Percentiles rank a stretch among this genome's conserved stretches.
Evolutionary conservation across 1,140 invertebrate genomes (phyloP).

Genomic region (Drosophila nigromelanica): DNA sequence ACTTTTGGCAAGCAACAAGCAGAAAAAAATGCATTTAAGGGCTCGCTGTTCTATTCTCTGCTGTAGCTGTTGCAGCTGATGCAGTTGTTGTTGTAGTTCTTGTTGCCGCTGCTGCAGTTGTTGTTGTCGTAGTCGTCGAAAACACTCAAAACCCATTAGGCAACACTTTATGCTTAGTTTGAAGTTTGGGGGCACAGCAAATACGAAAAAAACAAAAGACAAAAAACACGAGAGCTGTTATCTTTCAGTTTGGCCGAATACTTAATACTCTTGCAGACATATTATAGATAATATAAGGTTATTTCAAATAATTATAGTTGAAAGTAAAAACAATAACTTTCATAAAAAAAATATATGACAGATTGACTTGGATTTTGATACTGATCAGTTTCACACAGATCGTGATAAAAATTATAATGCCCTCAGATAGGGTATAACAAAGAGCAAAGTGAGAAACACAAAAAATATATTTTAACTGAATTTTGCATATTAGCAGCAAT

Average conservation of each 20-base stretch:
- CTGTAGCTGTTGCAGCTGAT: conserved; percentile 9
- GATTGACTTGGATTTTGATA: too few relatives aligned
- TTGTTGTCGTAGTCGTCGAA: conserved; percentile 66
- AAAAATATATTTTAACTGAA: conserved; percentile 51
- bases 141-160: conserved; percentile 82
- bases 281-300: too few relatives aligned
- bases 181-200: conserved; percentile 64
- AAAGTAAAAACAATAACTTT: too few relatives aligned
- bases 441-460: conserved; percentile 18
- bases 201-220: conserved; percentile 20
- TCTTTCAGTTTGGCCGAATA: neutral
- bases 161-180: conserved; percentile 81
- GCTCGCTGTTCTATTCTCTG: conserved; percentile 23
- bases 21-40: conserved; percentile 65
- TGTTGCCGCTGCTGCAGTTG: conserved; percentile 32
- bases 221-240: neutral
- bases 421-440: neutral
- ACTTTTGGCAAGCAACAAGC: conserved; percentile 61
- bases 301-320: neutral
- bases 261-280: neutral
- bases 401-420: too few relatives aligned
- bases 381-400: too few relatives aligned
- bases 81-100: conserved; percentile 37
- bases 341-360: too few relatives aligned
- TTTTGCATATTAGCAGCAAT: conserved; percentile 71